Evolutionary conservation across 2,113 vertebrate species (phyloP).

Genomic region (Pelvicachromis taeniatus): DNA sequence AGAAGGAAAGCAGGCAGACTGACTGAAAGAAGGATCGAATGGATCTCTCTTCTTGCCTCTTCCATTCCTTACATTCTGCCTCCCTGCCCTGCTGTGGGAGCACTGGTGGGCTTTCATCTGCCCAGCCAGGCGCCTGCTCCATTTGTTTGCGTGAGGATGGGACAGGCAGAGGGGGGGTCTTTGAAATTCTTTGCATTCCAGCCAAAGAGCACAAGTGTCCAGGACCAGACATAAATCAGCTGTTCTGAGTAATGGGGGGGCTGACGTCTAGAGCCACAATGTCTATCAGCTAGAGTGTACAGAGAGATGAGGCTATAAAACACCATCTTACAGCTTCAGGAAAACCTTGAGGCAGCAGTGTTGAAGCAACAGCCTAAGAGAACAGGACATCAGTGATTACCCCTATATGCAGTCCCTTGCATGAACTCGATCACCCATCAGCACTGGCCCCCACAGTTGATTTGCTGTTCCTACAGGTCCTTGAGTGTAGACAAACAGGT

Average conservation of each 20-base stretch:
- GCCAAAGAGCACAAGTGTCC: constrained; percentile 66
- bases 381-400: constrained; percentile 1
- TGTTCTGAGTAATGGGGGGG: constrained; percentile 36
- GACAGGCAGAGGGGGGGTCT: constrained; percentile 61
- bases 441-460: neutral
- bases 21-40: constrained; percentile 13
- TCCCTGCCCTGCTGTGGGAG: constrained; percentile 59
- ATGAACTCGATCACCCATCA: neutral
- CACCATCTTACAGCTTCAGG: neutral
- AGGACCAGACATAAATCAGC: constrained; percentile 73
- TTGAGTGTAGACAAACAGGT: neutral
- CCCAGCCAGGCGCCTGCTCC: constrained; percentile 58
- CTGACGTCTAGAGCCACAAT: neutral
- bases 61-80: constrained; percentile 70
- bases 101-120: constrained; percentile 54
- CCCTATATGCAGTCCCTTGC: neutral
- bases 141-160: constrained; percentile 65
- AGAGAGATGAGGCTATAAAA: constrained; percentile 40
- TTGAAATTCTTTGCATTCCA: constrained; percentile 74
- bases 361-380: constrained; percentile 4
- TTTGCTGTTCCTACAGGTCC: neutral
- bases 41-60: constrained; percentile 50
- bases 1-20: neutral
- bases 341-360: constrained; percentile 41
- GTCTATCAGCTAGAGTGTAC: constrained; percentile 1